These are phyloP conservation scores for Aphelinus certus DNA, from an alignment of 1,140 invertebrate genomes.

Conservation along the genomic window DNA sequence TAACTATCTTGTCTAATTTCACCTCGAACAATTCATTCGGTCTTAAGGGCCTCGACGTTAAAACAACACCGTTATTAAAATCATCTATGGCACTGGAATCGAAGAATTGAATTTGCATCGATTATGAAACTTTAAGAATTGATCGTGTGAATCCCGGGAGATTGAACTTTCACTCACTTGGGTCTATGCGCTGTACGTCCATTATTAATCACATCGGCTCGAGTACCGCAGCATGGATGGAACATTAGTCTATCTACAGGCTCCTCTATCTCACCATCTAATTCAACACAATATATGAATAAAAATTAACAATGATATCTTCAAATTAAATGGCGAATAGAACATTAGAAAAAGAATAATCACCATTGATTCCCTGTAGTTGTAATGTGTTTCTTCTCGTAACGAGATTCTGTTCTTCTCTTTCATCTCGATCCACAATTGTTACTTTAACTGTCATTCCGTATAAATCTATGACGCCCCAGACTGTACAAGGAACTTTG, in stretches of 20 bases:
- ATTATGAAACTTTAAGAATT: not conserved
- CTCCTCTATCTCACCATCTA: conserved; percentile 62
- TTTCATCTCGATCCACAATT: conserved; percentile 82
- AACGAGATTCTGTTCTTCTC: conserved; percentile 80
- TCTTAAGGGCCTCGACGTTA: conserved; percentile 84
- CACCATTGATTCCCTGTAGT: conserved; percentile 52
- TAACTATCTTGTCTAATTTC: conserved; percentile 85
- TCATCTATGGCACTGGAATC: conserved; percentile 83
- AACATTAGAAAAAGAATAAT: not conserved
- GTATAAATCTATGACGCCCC: conserved; percentile 95
- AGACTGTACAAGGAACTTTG: conserved; percentile 79
- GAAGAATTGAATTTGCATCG: conserved; percentile 47
- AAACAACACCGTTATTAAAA: conserved; percentile 96
- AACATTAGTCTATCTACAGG: conserved; percentile 79
- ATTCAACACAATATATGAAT: conserved; percentile 36
- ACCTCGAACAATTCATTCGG: conserved; percentile 93
- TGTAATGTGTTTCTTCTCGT: conserved; percentile 74
- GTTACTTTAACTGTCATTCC: conserved; percentile 96
- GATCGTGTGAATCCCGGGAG: not conserved
- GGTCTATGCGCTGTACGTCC: conserved; percentile 89
- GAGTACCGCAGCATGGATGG: conserved; percentile 88
- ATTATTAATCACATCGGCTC: conserved; percentile 91
- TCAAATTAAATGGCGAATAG: too few species aligned
- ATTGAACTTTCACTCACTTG: conserved; percentile 70
- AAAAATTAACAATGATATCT: too few species aligned